Conservation (phyloP, 2,888 invertebrate genomes). For the Catocala fraxini region DNA sequence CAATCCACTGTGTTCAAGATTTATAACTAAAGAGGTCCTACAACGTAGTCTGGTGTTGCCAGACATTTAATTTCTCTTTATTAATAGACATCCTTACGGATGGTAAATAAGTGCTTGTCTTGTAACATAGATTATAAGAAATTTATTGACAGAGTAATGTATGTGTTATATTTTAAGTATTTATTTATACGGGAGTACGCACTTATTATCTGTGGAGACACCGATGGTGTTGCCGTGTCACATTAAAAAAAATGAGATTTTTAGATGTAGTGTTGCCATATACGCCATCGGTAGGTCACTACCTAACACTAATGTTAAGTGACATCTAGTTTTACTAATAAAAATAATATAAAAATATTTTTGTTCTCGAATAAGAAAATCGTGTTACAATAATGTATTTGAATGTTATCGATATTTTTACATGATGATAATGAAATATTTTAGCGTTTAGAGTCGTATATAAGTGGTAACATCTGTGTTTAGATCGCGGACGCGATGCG, state of each 20-base stretch:
- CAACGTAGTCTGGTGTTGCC: constrained; percentile 63
- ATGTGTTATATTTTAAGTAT: constrained; percentile 81
- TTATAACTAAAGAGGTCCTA: constrained; percentile 60
- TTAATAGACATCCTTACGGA: constrained; percentile 59
- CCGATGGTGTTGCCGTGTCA: constrained; percentile 65
- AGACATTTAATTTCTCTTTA: constrained; percentile 62
- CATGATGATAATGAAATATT: constrained; percentile 67
- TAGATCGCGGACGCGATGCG: constrained; percentile 39
- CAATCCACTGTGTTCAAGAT: constrained; percentile 53
- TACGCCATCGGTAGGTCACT: constrained; percentile 67
- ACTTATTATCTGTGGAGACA: constrained; percentile 65
- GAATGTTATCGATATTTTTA: constrained; percentile 84
- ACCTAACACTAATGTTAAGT: constrained; percentile 77
- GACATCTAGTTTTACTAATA: constrained; percentile 85
- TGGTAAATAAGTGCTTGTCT: constrained; percentile 75
- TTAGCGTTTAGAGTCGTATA: constrained; percentile 63
- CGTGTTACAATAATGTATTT: constrained; percentile 78
- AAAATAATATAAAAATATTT: constrained; percentile 76
- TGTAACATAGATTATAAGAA: constrained; percentile 82
- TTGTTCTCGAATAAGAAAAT: constrained; percentile 81
- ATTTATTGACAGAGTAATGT: constrained; percentile 81
- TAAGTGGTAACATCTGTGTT: constrained; percentile 75
- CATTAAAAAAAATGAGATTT: constrained; percentile 61
- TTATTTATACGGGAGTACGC: constrained; percentile 79
- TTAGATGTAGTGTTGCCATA: constrained; percentile 72